Base-by-base conservation (phyloP, 2,113 vertebrate genomes). In the Tyto alba region DNA sequence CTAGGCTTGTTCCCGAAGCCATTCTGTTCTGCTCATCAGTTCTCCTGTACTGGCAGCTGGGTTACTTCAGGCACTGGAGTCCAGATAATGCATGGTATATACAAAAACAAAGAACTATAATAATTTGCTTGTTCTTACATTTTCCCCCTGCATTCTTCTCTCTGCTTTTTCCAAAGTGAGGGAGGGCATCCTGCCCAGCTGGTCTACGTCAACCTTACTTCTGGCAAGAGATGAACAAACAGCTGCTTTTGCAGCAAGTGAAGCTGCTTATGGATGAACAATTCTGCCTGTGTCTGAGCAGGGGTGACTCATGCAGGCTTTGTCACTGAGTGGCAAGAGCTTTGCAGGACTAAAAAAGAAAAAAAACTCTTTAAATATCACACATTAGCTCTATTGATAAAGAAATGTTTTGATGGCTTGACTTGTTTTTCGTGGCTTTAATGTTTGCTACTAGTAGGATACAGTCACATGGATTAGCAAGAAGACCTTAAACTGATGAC, bases 171-270 rank as follows among this genome's bases (percentile, higher is more conserved):
- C 85, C 45, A 71, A 86, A 96, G 82, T 60, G 86, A 96, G 88
- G 94, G 94, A 95, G 93, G 94, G 92, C 93, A 85, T 93, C 87
- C 50, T 96, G 95, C 95, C 93, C 97, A 97, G 95, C 93, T 96
- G 96, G 91, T 95, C 83, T 85, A 94, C 90, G 82, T 96, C 97
- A 97, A 66, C 92, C 80, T 97, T 86, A 95, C 95, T 96, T 97
- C 96, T 97, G 97, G 96, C 96, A 92, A 85, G 69, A 89, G 91
- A 96, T 88, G 95, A 96, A 73, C 95, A 94, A 96, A 94, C 96
- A 97, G 97, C 96, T 97, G 97, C 95, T 97, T 96, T 96, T 97
- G 96, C 91, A 93, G 96, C 94, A 90, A 95, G 89, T 78, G 91
- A 96, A 95, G 95, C 94, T 96, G 95, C 91, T 96, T 97, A 79